Evolutionary conservation across 2,113 vertebrate species (phyloP).

Genomic region (Rhabdornis inornatus): DNA sequence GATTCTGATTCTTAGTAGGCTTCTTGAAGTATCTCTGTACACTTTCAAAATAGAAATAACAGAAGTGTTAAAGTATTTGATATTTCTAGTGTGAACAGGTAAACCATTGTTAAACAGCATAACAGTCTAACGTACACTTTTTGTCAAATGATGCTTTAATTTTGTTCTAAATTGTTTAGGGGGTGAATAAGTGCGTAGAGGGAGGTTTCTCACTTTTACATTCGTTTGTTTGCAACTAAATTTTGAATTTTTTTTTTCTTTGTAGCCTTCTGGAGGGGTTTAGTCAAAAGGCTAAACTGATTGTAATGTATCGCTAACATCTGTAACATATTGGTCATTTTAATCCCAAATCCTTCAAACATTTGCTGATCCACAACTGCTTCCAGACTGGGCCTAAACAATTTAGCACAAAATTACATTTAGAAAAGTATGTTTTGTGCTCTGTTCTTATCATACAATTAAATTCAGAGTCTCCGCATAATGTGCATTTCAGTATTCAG

Average conservation of each 20-base stretch:
- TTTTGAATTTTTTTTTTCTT: neutral
- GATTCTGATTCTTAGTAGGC: neutral
- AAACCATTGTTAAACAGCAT: neutral
- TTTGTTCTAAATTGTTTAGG: neutral
- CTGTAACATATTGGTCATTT: neutral
- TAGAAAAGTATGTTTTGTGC: neutral
- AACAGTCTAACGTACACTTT: neutral
- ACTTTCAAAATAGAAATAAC: neutral
- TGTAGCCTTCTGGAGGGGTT: neutral
- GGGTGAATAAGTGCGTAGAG: neutral
- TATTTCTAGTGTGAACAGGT: neutral
- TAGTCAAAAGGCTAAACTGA: neutral
- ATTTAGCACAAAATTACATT: neutral
- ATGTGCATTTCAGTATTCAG: neutral
- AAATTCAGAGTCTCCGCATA: neutral
- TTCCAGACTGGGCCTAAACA: neutral
- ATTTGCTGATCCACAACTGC: neutral
- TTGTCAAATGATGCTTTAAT: neutral
- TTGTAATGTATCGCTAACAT: neutral
- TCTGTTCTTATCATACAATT: neutral
- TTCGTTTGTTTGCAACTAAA: neutral
- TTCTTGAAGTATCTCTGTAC: neutral
- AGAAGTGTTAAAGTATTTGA: neutral
- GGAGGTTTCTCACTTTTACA: neutral
- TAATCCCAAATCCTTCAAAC: neutral